Percentiles rank a stretch among this genome's conserved stretches.
Conservation (phyloP, 2,113 vertebrate genomes). For the Prunella fulvescens region DNA sequence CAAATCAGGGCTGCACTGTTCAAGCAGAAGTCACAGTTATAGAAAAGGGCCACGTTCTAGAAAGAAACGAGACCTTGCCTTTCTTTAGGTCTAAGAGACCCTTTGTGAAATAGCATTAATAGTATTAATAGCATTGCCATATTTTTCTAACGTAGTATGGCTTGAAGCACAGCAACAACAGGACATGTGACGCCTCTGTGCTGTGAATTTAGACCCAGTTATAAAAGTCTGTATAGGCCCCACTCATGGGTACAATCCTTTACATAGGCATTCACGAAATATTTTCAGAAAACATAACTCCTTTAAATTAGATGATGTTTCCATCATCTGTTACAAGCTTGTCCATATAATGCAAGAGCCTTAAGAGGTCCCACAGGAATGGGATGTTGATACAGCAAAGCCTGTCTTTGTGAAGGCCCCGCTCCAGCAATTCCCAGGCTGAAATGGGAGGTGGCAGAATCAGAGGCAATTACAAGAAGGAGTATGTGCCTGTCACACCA, state of each 20-base stretch:
- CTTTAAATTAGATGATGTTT: neutral
- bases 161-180: neutral
- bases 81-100: neutral
- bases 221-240: neutral
- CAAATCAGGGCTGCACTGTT: neutral
- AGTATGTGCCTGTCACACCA: neutral
- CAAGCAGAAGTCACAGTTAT: neutral
- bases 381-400: neutral
- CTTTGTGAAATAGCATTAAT: neutral
- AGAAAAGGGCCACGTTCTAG: neutral
- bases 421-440: neutral
- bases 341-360: neutral
- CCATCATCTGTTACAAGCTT: neutral
- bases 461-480: neutral
- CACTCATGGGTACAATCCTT: neutral
- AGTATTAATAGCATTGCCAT: neutral
- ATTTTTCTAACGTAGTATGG: neutral
- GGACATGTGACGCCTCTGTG: neutral
- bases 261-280: neutral
- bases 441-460: neutral
- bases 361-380: neutral
- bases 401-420: rapidly evolving
- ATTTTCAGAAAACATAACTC: neutral
- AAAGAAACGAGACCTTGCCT: neutral
- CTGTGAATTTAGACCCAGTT: neutral